Percentiles rank a stretch among this genome's conserved stretches.
Evolutionary conservation across 2,113 vertebrate species (phyloP).

Genomic region (Leptobrachium ailaonicum): DNA sequence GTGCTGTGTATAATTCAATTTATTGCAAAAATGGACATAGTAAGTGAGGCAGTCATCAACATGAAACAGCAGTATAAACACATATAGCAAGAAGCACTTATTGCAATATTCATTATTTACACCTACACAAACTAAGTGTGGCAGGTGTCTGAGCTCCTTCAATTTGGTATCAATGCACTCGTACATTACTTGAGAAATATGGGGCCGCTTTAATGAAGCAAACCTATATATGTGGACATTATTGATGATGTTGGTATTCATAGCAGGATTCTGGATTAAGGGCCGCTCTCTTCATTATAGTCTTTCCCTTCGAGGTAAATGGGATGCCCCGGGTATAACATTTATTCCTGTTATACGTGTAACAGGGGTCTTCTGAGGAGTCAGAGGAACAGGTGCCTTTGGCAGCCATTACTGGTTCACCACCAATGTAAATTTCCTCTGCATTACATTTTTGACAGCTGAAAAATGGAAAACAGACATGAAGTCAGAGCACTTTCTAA

Average conservation of each 20-base stretch:
- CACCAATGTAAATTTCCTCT: slow-evolving; percentile 51
- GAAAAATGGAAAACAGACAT: slow-evolving; percentile 49
- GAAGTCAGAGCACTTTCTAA: no score
- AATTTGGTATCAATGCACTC: no score
- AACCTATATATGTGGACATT: not conserved
- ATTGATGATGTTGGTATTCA: not conserved
- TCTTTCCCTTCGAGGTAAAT: slow-evolving; percentile 29
- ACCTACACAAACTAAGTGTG: no score
- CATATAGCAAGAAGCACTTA: not conserved
- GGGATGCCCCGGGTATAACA: slow-evolving; percentile 65
- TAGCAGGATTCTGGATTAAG: slow-evolving; percentile 69
- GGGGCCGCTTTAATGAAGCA: no score
- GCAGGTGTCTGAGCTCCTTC: no score
- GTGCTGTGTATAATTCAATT: not conserved
- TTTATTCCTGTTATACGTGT: slow-evolving; percentile 68
- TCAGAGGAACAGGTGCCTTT: slow-evolving; percentile 53
- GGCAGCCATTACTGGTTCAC: slow-evolving; percentile 52
- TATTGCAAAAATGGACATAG: not conserved
- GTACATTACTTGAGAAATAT: no score
- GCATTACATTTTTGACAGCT: slow-evolving; percentile 66
- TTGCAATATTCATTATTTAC: no score
- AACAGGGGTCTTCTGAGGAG: slow-evolving; percentile 58
- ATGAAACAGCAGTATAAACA: not conserved
- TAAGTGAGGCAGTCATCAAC: not conserved
- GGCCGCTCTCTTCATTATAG: not conserved